phyloP scores from a whole-genome alignment of 2,888 invertebrate genomes.

The Chirona hameri region DNA sequence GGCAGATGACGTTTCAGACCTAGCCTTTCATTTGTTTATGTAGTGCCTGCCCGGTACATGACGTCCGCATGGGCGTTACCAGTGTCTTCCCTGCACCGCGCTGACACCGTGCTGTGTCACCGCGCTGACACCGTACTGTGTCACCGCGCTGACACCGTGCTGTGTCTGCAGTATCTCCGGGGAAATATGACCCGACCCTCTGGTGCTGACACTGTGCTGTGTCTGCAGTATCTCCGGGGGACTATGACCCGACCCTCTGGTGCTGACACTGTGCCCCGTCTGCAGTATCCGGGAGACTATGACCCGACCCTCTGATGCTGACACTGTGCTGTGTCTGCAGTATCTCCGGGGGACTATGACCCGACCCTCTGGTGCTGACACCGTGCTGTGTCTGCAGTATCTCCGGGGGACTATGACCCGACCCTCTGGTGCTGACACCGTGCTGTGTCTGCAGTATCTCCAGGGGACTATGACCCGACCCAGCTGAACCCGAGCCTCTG shows the following conservation, averaged over 20 bases:
- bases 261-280: too few relatives aligned
- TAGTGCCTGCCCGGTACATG: too few relatives aligned
- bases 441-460: constrained; percentile 4
- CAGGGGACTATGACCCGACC: constrained; percentile 30
- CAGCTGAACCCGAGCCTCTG: background rate
- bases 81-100: too few relatives aligned
- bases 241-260: constrained; percentile 6
- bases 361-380: background rate
- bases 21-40: too few relatives aligned
- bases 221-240: constrained; percentile 27
- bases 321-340: too few relatives aligned
- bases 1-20: too few relatives aligned
- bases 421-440: background rate
- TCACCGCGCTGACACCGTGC: background rate
- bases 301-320: too few relatives aligned
- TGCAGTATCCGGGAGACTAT: too few relatives aligned
- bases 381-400: background rate
- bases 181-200: constrained; percentile 25
- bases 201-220: background rate
- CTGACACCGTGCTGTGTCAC: background rate
- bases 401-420: constrained; percentile 30
- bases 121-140: too few relatives aligned
- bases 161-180: constrained; percentile 26
- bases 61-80: too few relatives aligned
- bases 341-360: too few relatives aligned